Evolutionary conservation across 2,113 vertebrate species (phyloP), one percentile per base, ranked within the genome.

Genomic region (Zosterops borbonicus): DNA sequence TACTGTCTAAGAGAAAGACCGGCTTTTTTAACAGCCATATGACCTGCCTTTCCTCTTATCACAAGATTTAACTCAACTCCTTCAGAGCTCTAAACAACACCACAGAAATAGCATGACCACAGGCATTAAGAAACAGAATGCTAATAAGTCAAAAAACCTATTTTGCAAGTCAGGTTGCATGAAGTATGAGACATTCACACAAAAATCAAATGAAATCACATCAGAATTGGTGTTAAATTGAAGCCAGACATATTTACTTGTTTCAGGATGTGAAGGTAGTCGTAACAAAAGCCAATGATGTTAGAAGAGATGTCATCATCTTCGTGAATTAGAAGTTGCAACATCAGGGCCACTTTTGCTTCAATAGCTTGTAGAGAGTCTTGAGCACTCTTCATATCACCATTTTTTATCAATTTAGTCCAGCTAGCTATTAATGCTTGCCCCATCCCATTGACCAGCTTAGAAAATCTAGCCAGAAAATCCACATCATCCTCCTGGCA

Each of bases 261-360:
- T 97, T 99, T 99, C 87, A 99, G 98, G 79, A 99, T 98, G 78
- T 99, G 99, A 97, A 99, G 98, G 97, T 99, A 99, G 85, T 99
- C 99, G 0, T 99, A 99, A 97, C 99, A 99, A 98, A 99, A 99
- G 50, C 98, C 98, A 86, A 99, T 99, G 63, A 99, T 98, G 95
- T 99, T 99, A 60, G 99, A 98, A 1, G 99, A 99, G 91, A 99
- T 99, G 94, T 99, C 99, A 1, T 99, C 99, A 67, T 99, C 99
- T 88, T 99, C 99, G 2, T 99, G 99, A 82, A 99, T 98, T 21
- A 99, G 97, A 82, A 99, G 98, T 90, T 99, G 98, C 67, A 99
- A 97, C 98, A 99, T 98, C 31, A 99, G 98, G 5, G 98, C 97
- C 89, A 99, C 98, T 96, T 99, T 99, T 68, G 98, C 97, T 98